Percentiles rank a stretch among this genome's conserved stretches.
phyloP scores from a whole-genome alignment of 2,113 vertebrate species.

The Nycticebus coucang region DNA sequence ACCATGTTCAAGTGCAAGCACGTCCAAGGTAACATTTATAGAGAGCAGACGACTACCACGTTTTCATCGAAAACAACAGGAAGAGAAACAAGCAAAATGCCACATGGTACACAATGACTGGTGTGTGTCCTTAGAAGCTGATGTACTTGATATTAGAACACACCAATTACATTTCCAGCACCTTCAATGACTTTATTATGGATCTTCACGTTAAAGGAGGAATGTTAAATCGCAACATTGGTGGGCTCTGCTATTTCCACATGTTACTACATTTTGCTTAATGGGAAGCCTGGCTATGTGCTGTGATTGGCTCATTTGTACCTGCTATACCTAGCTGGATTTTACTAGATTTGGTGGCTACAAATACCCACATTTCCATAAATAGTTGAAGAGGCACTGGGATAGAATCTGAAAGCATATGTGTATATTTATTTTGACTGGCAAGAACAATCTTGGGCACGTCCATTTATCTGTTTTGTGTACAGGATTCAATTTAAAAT shows the following conservation, averaged over 20 bases:
- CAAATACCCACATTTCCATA: background rate
- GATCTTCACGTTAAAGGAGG: background rate
- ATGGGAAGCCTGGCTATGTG: fast-evolving
- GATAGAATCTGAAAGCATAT: background rate
- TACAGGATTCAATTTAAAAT: background rate
- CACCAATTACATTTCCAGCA: fast-evolving
- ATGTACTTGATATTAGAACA: background rate
- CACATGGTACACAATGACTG: background rate
- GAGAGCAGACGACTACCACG: fast-evolving
- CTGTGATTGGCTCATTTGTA: background rate
- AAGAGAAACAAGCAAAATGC: background rate
- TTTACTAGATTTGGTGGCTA: background rate
- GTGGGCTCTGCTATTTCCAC: background rate
- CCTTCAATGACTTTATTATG: background rate
- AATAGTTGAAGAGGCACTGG: background rate
- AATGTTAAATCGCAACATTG: background rate
- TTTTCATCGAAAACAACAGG: background rate
- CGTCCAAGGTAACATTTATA: fast-evolving
- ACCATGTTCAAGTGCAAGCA: too few relatives aligned
- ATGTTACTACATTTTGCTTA: background rate
- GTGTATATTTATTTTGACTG: background rate
- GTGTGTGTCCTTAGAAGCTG: background rate
- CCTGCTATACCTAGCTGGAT: fast-evolving
- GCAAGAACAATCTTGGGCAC: background rate
- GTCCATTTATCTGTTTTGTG: background rate